Base-by-base conservation (phyloP, 1,140 invertebrate species). In the Coelopa frigida region DNA sequence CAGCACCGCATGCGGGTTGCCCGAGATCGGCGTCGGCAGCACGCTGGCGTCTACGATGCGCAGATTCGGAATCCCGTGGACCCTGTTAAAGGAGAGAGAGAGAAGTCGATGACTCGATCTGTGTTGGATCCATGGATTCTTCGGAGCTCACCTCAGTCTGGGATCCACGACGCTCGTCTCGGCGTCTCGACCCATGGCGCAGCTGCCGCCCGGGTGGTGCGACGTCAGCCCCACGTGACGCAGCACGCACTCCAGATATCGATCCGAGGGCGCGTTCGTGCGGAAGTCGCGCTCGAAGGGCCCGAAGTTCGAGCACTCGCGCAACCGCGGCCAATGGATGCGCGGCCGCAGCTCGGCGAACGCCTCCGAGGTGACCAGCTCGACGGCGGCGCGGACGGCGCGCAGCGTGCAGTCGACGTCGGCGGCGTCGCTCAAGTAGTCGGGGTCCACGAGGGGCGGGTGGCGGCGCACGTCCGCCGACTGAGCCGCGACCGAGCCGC, bases 391-490 rank as follows among this genome's bases (percentile, higher is more conserved):
- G 38, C 78, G 75, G 32, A 85, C 73, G 4, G 79, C 82, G 59
- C 70, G 68, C 12, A 79, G 73, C 44, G 78, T 79, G 55, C 83
- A 85, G 6, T 58, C 50, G 4, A 86, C 60, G 57, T 87, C 84
- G 11, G 71, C 64, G 0, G 66, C 50, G 3, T 76, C 55, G 11
- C 74, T 67, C n/a, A 89, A 65, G 59, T 87, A 89, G 33, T 81
- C 79, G 0, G 87, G 86, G 68, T 91, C 78, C 14, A 92, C 83
- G 5, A 77, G 60, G 0, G 86, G 86, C n/a, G 76, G 74, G 32
- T 77, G 73, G 1, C 62, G 61, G 0, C 63, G 61, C 18, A 83
- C 79, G 58, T 80, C 75, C 10, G 54, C 61, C 27, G 75, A 75
- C 20, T 54, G 57, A 0, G 88, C 54, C 1, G 64, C 71, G 2